These are phyloP conservation scores for Synodontis membranacea DNA, from an alignment of 2,113 vertebrate species.

Conservation along the genomic window DNA sequence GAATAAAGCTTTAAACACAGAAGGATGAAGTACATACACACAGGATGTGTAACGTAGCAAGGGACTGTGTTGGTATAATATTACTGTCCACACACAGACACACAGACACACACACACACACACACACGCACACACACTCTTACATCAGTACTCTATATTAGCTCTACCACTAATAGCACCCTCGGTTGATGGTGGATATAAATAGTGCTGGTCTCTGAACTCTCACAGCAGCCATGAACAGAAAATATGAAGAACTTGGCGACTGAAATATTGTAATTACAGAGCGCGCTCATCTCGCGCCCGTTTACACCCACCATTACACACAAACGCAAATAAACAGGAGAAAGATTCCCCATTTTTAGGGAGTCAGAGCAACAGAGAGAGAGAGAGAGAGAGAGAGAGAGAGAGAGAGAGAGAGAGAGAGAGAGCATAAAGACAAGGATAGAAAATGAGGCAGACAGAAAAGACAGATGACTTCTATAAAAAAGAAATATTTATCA, in stretches of 20 bases:
- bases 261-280: slow-evolving; percentile 9
- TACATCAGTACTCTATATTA: slow-evolving; percentile 37
- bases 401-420: background rate
- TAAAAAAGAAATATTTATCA: background rate
- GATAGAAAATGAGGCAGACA: background rate
- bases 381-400: background rate
- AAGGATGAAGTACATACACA: background rate
- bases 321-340: slow-evolving; percentile 19
- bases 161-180: slow-evolving; percentile 38
- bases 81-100: background rate
- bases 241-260: slow-evolving; percentile 4
- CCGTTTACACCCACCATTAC: background rate
- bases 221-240: background rate
- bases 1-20: background rate
- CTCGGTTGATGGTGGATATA: slow-evolving; percentile 23
- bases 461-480: background rate
- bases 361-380: background rate
- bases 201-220: slow-evolving; percentile 24
- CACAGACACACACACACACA: slow-evolving; percentile 3
- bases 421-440: background rate
- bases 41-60: background rate
- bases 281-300: background rate
- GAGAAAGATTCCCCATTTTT: background rate
- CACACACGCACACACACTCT: slow-evolving; percentile 10
- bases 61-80: background rate